Evolutionary conservation across 2,113 vertebrate species (phyloP).

Genomic region (Labrus mixtus): DNA sequence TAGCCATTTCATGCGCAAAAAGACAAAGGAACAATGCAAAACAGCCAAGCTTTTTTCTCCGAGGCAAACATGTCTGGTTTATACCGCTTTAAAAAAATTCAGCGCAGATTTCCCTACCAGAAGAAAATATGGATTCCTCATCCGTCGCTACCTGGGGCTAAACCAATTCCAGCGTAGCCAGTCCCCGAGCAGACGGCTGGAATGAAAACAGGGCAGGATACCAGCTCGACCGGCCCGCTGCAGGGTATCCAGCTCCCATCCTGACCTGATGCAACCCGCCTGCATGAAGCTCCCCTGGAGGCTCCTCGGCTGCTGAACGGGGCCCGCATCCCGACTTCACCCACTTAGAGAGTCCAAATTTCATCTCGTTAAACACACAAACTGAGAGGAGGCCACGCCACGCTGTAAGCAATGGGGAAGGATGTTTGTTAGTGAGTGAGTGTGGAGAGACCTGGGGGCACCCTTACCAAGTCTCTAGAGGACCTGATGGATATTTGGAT

Average conservation of each 20-base stretch:
- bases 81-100: slow-evolving; percentile 4
- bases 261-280: slow-evolving; percentile 63
- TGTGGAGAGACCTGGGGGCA: slow-evolving; percentile 16
- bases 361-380: slow-evolving; percentile 30
- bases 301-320: not conserved
- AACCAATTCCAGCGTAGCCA: slow-evolving; percentile 49
- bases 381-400: slow-evolving; percentile 23
- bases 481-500: slow-evolving; percentile 4
- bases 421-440: slow-evolving; percentile 51
- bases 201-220: slow-evolving; percentile 51
- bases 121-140: slow-evolving; percentile 61
- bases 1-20: slow-evolving; percentile 8
- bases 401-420: slow-evolving; percentile 11
- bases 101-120: slow-evolving; percentile 46
- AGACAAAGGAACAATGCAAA: slow-evolving; percentile 19
- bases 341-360: slow-evolving; percentile 31
- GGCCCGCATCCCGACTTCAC: slow-evolving; percentile 34
- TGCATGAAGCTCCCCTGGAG: slow-evolving; percentile 4
- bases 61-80: slow-evolving; percentile 29
- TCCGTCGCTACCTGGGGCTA: slow-evolving; percentile 54
- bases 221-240: slow-evolving; percentile 29
- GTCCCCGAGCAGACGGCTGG: slow-evolving; percentile 33
- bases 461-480: slow-evolving; percentile 37
- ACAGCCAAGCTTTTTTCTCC: slow-evolving; percentile 29
- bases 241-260: slow-evolving; percentile 50